Evolutionary conservation across 2,888 invertebrate genomes (phyloP).

Genomic region (Synanthedon formicaeformis): DNA sequence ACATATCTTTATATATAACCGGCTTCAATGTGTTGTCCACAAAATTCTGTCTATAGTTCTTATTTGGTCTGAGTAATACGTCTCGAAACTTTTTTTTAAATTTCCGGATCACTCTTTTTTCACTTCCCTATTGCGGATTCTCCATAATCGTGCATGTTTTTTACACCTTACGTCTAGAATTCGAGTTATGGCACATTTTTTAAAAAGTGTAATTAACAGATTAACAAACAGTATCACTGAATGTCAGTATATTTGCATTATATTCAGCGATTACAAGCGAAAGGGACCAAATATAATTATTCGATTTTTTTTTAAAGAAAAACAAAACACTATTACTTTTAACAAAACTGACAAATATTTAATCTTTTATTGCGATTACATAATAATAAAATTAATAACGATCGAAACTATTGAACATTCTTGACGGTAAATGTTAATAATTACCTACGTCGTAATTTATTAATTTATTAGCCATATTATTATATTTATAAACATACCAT

Average conservation of each 20-base stretch:
- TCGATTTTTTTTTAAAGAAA: conserved; percentile 28
- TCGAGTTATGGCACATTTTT: conserved; percentile 19
- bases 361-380: conserved; percentile 26
- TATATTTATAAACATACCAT: conserved; percentile 70
- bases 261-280: conserved; percentile 64
- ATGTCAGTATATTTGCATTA: conserved; percentile 30
- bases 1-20: no score
- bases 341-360: conserved; percentile 53
- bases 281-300: conserved; percentile 63
- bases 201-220: conserved; percentile 41
- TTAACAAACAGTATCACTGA: conserved; percentile 40
- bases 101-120: background rate
- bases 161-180: conserved; percentile 26
- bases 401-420: conserved; percentile 46
- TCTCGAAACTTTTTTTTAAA: background rate
- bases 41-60: conserved; percentile 10
- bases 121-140: background rate
- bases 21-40: no score
- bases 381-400: conserved; percentile 16
- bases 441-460: conserved; percentile 42
- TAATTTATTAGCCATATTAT: conserved; percentile 65
- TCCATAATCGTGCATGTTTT: conserved; percentile 33
- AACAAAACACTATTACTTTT: conserved; percentile 35
- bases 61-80: conserved; percentile 1
- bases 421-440: conserved; percentile 42